Conservation (phyloP, 2,113 vertebrate species). For the Plotosus lineatus region DNA sequence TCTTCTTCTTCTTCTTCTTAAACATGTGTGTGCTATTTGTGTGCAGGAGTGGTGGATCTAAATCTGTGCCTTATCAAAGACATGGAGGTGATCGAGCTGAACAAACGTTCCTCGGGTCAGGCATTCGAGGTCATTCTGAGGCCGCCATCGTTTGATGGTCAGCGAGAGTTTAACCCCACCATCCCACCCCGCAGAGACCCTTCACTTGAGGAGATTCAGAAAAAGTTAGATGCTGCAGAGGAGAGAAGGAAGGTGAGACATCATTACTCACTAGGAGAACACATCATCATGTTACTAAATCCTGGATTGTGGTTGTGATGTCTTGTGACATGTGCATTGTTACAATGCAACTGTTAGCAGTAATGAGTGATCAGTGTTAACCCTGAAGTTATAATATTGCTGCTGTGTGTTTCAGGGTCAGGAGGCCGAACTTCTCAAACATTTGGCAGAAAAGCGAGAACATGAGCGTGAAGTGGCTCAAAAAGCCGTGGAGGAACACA, state of each 20-base stretch:
- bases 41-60: conserved; percentile 85
- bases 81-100: conserved; percentile 97
- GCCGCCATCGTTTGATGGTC: conserved; percentile 85
- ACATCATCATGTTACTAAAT: too few species aligned
- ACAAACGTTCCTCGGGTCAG: conserved; percentile 88
- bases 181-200: conserved; percentile 85
- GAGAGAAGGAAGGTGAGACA: conserved; percentile 85
- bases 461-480: conserved; percentile 89
- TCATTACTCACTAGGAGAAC: not conserved
- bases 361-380: not conserved
- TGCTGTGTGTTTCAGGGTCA: conserved; percentile 74
- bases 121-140: conserved; percentile 97
- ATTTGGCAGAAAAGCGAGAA: conserved; percentile 86
- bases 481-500: conserved; percentile 86
- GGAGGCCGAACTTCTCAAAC: conserved; percentile 91
- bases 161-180: conserved; percentile 84
- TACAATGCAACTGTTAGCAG: not conserved
- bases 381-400: not conserved
- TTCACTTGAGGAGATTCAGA: conserved; percentile 91
- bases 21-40: not conserved
- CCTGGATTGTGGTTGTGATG: not conserved
- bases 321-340: too few species aligned
- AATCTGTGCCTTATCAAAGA: conserved; percentile 92
- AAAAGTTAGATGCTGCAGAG: conserved; percentile 87
- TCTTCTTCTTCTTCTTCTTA: not conserved